phyloP scores from a whole-genome alignment of 2,888 invertebrate species.

The Eupithecia inturbata region DNA sequence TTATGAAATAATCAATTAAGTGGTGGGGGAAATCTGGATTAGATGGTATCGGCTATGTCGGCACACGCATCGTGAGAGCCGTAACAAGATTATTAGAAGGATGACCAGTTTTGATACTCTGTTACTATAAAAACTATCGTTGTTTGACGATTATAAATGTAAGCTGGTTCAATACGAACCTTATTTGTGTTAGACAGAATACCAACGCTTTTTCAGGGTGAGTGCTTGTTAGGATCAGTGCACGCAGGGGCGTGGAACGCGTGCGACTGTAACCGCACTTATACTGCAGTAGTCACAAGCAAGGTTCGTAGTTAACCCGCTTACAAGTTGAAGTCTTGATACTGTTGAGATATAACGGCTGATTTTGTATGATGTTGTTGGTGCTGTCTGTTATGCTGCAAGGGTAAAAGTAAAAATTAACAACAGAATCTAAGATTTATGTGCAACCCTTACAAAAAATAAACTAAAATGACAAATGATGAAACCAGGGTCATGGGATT shows the following conservation, averaged over 20 bases:
- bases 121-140: conserved; percentile 18
- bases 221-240: no score
- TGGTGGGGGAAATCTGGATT: conserved; percentile 79
- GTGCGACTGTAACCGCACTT: no score
- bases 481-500: background rate
- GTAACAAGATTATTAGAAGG: conserved; percentile 66
- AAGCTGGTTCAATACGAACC: no score
- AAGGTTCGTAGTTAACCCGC: no score
- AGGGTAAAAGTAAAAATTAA: background rate
- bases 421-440: background rate
- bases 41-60: conserved; percentile 79
- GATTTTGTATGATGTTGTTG: background rate
- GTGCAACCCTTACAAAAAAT: background rate
- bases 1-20: conserved; percentile 82
- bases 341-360: background rate
- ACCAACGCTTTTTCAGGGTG: no score
- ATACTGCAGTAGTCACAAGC: no score
- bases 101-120: conserved; percentile 58
- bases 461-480: background rate
- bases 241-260: no score
- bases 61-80: conserved; percentile 74
- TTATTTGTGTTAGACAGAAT: no score
- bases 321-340: no score
- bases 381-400: background rate
- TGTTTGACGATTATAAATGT: background rate